Percentiles rank a stretch among this genome's conserved stretches.
Conservation (phyloP, 2,113 vertebrate genomes). For the Brachyistius frenatus region DNA sequence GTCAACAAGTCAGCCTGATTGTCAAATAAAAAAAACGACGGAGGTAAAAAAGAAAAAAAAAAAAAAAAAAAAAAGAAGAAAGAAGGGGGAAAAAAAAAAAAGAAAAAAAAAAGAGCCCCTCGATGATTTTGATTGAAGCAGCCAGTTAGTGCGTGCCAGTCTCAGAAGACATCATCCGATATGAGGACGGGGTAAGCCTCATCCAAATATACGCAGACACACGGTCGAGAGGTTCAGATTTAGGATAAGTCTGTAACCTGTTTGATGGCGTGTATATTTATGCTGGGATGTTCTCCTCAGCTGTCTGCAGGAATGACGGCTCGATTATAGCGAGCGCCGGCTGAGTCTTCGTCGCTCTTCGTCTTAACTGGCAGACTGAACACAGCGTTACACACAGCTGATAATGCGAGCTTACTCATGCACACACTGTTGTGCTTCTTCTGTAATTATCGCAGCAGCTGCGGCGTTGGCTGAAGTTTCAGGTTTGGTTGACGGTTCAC, state of each 20-base stretch:
- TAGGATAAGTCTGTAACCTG: conserved; percentile 62
- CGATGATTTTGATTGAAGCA: conserved; percentile 66
- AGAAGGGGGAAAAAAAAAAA: conserved; percentile 13
- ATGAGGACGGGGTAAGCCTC: conserved; percentile 55
- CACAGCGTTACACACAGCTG: conserved; percentile 30
- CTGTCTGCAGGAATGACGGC: conserved; percentile 72
- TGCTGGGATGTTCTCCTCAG: conserved; percentile 66
- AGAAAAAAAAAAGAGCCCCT: conserved; percentile 13
- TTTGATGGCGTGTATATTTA: conserved; percentile 68
- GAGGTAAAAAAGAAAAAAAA: conserved; percentile 15
- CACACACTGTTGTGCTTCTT: conserved; percentile 17
- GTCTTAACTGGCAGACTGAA: conserved; percentile 59
- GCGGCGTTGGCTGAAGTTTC: not conserved
- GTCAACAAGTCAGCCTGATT: conserved; percentile 72
- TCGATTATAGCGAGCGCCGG: conserved; percentile 56
- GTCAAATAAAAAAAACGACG: conserved; percentile 64
- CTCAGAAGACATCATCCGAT: conserved; percentile 56
- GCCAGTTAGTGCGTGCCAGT: conserved; percentile 56
- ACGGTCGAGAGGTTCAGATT: conserved; percentile 60
- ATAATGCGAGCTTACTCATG: conserved; percentile 34
- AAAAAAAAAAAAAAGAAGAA: conserved; percentile 17
- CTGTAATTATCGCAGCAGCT: conserved; percentile 44
- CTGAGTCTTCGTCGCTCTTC: conserved; percentile 49
- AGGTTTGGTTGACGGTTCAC: conserved; percentile 4
- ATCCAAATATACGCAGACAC: conserved; percentile 62